Percentiles rank a stretch among this genome's conserved stretches.
These are phyloP conservation scores for Australoheros facetus DNA, from an alignment of 2,797 vertebrate genomes.

Conservation along the genomic window DNA sequence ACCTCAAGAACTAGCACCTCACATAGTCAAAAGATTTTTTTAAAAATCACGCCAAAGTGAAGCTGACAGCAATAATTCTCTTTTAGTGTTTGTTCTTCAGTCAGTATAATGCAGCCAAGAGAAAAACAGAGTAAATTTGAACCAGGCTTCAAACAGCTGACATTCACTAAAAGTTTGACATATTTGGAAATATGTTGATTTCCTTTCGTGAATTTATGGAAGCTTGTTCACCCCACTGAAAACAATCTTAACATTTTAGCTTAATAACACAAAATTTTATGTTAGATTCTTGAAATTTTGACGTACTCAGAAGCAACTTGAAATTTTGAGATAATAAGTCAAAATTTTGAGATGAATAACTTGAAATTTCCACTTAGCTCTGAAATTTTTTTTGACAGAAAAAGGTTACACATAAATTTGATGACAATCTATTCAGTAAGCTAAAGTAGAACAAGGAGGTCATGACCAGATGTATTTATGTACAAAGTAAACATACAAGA, in stretches of 20 bases:
- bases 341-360: no score
- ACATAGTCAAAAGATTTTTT: slow-evolving; percentile 15
- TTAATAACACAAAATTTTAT: neutral
- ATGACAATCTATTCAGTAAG: neutral
- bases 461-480: neutral
- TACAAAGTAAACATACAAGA: neutral
- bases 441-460: neutral
- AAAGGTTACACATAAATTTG: neutral
- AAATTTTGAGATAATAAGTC: neutral
- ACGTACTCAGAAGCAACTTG: neutral
- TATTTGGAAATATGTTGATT: neutral
- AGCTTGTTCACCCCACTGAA: no score
- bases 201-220: neutral
- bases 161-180: neutral
- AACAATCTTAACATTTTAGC: no score
- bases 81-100: slow-evolving; percentile 16
- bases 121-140: neutral
- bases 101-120: slow-evolving; percentile 9
- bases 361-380: neutral
- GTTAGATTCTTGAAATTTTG: neutral
- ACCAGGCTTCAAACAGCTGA: slow-evolving; percentile 22
- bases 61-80: neutral
- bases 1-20: slow-evolving; percentile 26
- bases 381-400: neutral
- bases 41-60: slow-evolving; percentile 11